phyloP scores from a whole-genome alignment of 1,140 invertebrate genomes.

The Cotesia typhae region DNA sequence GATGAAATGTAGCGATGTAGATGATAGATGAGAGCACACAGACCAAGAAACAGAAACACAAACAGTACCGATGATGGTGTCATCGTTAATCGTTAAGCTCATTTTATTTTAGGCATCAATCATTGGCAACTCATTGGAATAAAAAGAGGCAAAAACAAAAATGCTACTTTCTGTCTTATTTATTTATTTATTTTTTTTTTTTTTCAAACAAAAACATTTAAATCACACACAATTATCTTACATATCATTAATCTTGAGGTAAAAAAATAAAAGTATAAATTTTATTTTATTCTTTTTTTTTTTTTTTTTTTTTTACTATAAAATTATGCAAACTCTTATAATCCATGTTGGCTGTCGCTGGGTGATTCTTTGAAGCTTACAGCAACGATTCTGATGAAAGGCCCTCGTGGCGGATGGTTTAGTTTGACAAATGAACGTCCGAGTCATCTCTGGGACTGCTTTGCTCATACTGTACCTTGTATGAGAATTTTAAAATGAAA shows the following conservation, averaged over 20 bases:
- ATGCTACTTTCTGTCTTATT: too few species aligned
- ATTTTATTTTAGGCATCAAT: too few species aligned
- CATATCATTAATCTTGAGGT: background rate
- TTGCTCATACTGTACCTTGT: too few species aligned
- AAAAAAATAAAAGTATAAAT: background rate
- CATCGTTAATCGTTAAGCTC: too few species aligned
- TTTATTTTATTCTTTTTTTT: background rate
- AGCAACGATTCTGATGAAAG: constrained; percentile 26
- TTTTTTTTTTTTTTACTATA: background rate
- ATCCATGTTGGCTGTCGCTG: constrained; percentile 11
- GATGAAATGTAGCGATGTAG: too few species aligned
- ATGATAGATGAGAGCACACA: too few species aligned
- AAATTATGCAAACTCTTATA: constrained; percentile 23
- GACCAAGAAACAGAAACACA: too few species aligned
- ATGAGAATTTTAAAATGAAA: constrained; percentile 5
- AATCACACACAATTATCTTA: constrained; percentile 6
- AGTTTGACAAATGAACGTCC: constrained; percentile 31
- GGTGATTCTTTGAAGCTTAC: constrained; percentile 15
- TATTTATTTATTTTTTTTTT: too few species aligned
- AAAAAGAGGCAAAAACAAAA: too few species aligned
- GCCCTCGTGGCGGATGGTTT: constrained; percentile 11
- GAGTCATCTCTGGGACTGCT: background rate
- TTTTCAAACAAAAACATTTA: too few species aligned
- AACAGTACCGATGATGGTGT: too few species aligned
- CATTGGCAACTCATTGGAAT: too few species aligned